phyloP scores from a whole-genome alignment of 1,140 invertebrate genomes.

The Drosophila trapezifrons region DNA sequence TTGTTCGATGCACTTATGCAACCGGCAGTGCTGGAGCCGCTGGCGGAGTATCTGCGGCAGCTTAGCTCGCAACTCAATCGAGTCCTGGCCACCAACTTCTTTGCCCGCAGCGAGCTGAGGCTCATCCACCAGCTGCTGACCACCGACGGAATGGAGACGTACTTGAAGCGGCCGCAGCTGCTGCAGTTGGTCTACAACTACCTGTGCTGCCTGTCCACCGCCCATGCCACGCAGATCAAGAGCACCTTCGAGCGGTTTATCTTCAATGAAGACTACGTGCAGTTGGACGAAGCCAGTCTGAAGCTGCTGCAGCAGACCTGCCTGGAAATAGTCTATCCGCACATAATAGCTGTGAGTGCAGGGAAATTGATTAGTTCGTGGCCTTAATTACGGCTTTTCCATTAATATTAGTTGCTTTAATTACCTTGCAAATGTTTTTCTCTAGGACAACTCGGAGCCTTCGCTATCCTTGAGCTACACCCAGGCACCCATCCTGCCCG shows the following conservation, averaged over 20 bases:
- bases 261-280: conserved; percentile 64
- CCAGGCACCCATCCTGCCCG: conserved; percentile 64
- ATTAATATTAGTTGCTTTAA: too few species aligned
- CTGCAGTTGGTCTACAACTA: conserved; percentile 75
- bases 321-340: conserved; percentile 69
- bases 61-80: conserved; percentile 57
- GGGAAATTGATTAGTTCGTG: too few species aligned
- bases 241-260: conserved; percentile 72
- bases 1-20: conserved; percentile 55
- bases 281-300: conserved; percentile 52
- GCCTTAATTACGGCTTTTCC: not conserved
- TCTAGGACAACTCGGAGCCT: conserved; percentile 70
- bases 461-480: conserved; percentile 66
- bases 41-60: conserved; percentile 58
- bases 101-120: conserved; percentile 72
- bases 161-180: conserved; percentile 57
- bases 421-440: not conserved
- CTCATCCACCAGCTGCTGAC: conserved; percentile 70
- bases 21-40: conserved; percentile 57
- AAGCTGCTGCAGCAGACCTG: conserved; percentile 63
- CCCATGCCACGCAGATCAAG: conserved; percentile 70
- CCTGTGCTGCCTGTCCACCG: conserved; percentile 63
- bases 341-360: conserved; percentile 71
- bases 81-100: conserved; percentile 73
- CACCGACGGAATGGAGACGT: conserved; percentile 63